Percentiles rank a stretch among this genome's conserved stretches.
phyloP scores from a whole-genome alignment of 2,888 invertebrate species.

The Prenolepis imparis region DNA sequence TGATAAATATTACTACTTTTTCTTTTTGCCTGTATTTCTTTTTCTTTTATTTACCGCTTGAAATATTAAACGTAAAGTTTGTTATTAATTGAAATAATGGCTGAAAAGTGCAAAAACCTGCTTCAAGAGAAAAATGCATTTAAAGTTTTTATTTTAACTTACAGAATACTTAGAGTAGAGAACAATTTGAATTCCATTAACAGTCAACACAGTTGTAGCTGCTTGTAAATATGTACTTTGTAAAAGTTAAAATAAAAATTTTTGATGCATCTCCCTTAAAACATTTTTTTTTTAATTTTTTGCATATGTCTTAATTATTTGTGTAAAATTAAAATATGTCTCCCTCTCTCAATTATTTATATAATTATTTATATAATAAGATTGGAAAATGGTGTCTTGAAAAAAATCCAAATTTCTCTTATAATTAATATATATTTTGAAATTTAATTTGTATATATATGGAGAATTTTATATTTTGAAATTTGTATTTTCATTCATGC shows the following conservation, averaged over 20 bases:
- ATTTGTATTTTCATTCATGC: background rate
- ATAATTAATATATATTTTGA: background rate
- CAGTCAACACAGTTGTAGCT: background rate
- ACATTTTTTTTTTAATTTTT: too few relatives aligned
- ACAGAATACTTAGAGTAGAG: background rate
- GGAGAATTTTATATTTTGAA: background rate
- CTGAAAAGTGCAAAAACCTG: background rate
- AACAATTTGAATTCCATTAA: background rate
- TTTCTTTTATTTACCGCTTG: background rate
- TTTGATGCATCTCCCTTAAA: too few relatives aligned
- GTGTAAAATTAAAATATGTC: too few relatives aligned
- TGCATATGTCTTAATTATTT: too few relatives aligned
- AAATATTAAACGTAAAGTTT: constrained; percentile 16
- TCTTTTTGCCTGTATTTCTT: too few relatives aligned
- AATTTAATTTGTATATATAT: background rate
- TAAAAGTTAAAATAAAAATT: background rate
- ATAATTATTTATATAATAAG: background rate
- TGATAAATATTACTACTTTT: background rate
- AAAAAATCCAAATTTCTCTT: background rate
- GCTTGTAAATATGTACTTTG: background rate
- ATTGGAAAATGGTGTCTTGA: background rate
- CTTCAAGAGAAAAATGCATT: background rate
- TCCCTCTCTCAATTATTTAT: too few relatives aligned
- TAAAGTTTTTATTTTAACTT: constrained; percentile 12
- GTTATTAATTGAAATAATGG: background rate